Evolutionary conservation across 2,113 vertebrate genomes (phyloP).

Genomic region (Pheucticus melanocephalus): DNA sequence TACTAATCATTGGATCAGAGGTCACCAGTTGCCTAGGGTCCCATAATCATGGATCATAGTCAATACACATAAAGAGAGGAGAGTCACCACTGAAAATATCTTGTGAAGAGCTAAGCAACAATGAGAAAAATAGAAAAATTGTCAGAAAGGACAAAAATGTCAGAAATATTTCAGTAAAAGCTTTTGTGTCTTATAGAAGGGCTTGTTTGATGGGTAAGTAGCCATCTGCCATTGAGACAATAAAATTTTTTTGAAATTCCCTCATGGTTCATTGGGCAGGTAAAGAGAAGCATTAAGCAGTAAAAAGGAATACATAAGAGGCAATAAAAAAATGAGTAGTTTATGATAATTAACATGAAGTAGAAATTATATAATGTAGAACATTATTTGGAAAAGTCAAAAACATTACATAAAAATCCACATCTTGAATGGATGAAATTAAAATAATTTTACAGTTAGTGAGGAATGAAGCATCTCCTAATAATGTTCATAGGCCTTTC

Average conservation of each 20-base stretch:
- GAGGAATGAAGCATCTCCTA: background rate
- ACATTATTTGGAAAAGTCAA: background rate
- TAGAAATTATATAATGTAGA: background rate
- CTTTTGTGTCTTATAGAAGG: background rate
- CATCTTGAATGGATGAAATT: background rate
- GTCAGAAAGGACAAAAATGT: background rate
- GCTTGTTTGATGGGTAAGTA: background rate
- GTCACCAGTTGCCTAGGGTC: background rate
- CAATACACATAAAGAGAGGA: background rate
- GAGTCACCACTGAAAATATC: background rate
- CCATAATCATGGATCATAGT: background rate
- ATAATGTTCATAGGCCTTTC: background rate
- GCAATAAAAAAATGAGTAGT: background rate
- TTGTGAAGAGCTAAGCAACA: background rate
- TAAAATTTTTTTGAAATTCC: background rate
- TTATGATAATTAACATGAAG: background rate
- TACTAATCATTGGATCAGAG: background rate
- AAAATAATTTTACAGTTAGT: background rate
- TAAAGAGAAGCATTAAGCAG: background rate
- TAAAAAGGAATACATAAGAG: background rate
- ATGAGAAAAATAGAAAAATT: background rate
- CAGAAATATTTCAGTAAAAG: background rate
- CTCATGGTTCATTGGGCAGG: background rate
- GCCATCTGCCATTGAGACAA: background rate
- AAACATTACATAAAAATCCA: background rate